Base-by-base conservation (phyloP, 2,113 vertebrate species). In the Nothobranchius furzeri region DNA sequence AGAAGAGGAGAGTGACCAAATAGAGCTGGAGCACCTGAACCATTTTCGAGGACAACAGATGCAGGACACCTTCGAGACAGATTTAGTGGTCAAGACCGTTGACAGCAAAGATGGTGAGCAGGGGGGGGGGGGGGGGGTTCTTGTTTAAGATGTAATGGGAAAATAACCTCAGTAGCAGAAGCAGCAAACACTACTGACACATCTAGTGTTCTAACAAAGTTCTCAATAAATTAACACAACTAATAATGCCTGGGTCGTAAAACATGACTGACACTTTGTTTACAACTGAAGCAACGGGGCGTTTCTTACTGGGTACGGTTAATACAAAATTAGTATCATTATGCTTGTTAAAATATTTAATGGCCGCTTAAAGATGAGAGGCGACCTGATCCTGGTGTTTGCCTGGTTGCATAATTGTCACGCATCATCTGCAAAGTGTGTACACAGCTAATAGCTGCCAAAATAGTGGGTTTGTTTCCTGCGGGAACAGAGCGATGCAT, bases 81-180 rank as follows among this genome's bases (percentile, higher is more conserved):
- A 98, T 78, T 68, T 96, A 40, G 87, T 96, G 54, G 92, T 94
- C 47, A 95, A 93, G 90, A 93, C 96, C 12, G 86, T 97, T 65
- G 97, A 98, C 35, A 93, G 96, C 81, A 97, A 97, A 93, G 96
- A 98, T 76, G 97, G 97, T 99, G 94, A 98, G 97, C 48, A 17
- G 57, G 55, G 45, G 15, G 11, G 8, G n/a, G 57, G 55, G 45
- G 15, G 11, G 30, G 53, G 47, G 52, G 67, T 30, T 37, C 6
- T 46, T 24, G 2, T 20, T 35, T 6, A 43, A 14, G 51, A 2
- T 2, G 15, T 17, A 10, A 37, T 37, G 9, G 36, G 12, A 50
- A 64, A 7, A 11, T 12, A 47, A 15, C 13, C 30, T 30, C 7
- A 40, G 9, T 40, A 40, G 1, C 4, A 7, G 37, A 40, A 40